These are phyloP conservation scores for Phataginus tetradactyla DNA, from an alignment of 2,797 vertebrate genomes.

Conservation along the genomic window DNA sequence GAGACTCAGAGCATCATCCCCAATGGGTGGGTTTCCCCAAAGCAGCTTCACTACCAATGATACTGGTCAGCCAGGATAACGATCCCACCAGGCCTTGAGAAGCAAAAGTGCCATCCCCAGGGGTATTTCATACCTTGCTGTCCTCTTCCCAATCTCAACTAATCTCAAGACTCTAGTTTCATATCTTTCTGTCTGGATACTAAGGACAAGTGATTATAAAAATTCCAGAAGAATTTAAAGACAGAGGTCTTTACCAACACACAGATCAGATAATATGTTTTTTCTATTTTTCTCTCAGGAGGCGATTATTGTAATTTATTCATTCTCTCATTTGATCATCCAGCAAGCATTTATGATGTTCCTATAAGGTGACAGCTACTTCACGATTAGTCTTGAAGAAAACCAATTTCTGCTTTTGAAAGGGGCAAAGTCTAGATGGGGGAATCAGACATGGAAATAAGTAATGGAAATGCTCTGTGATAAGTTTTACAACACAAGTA, in stretches of 20 bases:
- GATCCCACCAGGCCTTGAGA: not conserved
- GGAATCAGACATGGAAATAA: not conserved
- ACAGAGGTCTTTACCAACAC: not conserved
- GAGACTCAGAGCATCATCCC: not conserved
- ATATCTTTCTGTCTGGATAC: not conserved
- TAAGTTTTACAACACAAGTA: not conserved
- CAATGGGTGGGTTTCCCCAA: not conserved
- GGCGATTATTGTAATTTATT: not conserved
- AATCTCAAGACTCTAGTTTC: not conserved
- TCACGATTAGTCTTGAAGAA: not conserved
- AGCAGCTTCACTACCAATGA: not conserved
- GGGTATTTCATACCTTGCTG: not conserved
- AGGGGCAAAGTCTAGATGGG: not conserved
- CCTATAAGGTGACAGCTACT: not conserved
- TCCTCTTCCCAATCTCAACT: not conserved
- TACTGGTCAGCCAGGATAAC: not conserved
- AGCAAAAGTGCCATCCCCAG: not conserved
- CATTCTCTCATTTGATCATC: not conserved
- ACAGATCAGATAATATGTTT: not conserved
- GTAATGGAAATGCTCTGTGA: not conserved
- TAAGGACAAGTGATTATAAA: not conserved
- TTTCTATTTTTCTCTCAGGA: constrained; percentile 1
- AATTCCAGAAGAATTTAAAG: not conserved
- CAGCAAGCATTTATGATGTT: not conserved
- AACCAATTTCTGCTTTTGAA: not conserved